A percentile compares a stretch with the other conserved stretches of the same genome.
Evolutionary conservation across 2,113 vertebrate genomes (phyloP).

Genomic region (Notarius quadriscutis): DNA sequence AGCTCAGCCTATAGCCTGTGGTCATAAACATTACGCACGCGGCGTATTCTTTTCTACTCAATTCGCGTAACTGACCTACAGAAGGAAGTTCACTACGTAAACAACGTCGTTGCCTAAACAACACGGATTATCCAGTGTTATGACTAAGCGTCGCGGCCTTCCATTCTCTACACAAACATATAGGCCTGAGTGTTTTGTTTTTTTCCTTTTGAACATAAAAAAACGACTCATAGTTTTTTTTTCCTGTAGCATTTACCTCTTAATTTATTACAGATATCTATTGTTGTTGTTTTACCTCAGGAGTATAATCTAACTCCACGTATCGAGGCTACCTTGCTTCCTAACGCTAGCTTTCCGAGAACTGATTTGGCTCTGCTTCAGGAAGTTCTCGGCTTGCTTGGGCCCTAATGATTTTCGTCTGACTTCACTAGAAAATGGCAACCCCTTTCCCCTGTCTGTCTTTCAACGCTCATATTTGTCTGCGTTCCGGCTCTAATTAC

Average conservation of each 20-base stretch:
- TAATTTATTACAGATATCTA: not conserved
- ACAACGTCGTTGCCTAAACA: not conserved
- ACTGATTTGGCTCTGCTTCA: conserved; percentile 39
- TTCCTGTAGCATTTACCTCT: not conserved
- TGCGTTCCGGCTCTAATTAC: not conserved
- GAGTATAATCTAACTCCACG: not conserved
- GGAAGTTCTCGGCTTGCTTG: conserved; percentile 17
- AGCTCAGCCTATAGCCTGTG: not conserved
- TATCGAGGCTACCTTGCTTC: not conserved
- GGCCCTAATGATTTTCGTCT: conserved; percentile 43
- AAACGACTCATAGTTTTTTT: not conserved
- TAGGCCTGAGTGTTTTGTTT: not conserved
- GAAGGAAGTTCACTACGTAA: not conserved
- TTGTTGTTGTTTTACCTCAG: not conserved
- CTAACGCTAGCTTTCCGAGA: conserved; percentile 14
- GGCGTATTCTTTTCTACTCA: not conserved
- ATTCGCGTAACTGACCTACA: not conserved
- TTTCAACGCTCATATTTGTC: conserved; percentile 24
- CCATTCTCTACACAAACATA: not conserved
- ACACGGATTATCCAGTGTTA: not conserved
- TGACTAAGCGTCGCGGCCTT: conserved; percentile 1
- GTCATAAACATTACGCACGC: not conserved
- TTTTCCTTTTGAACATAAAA: not conserved
- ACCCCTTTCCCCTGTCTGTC: conserved; percentile 6
- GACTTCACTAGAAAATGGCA: conserved; percentile 29